Base-by-base conservation (phyloP, 2,113 vertebrate species). In the Psilopogon haemacephalus region DNA sequence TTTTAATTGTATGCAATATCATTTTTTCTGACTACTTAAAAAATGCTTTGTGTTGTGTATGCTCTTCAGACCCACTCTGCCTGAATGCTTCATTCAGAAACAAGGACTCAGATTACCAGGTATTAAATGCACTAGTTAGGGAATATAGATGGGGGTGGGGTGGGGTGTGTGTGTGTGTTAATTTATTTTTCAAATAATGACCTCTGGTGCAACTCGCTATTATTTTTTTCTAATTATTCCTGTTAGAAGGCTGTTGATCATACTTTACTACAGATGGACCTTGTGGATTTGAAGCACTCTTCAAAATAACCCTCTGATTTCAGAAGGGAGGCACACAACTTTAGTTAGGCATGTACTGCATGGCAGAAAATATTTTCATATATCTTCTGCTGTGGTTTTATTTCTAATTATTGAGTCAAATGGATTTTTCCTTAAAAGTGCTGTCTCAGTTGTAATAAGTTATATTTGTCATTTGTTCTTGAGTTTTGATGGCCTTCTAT, bases 111-210 rank as follows among this genome's bases (percentile, higher is more conserved):
- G 54, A 85, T 89, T 92, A 77, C 37, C 63, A 54, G 35, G 33
- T 40, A 86, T 65, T 64, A 90, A 89, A 78, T n/a, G 50, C 37
- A 77, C 27, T 48, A 64, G 30, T 69, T 32, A 65, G 28, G 44
- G 35, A 86, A 84, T 73, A 79, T 72, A 77, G 73, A 46, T 85
- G 55, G 67, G 67, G 50, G 44, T 69, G 37, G 17, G 16, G n/a
- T n/a, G n/a, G n/a, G n/a, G n/a, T n/a, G n/a, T n/a, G n/a, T n/a
- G n/a, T n/a, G n/a, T n/a, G 3, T 13, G 76, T 74, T n/a, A 80
- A 83, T 64, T 67, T 86, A 30, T 67, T 93, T 94, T 94, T 76
- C 74, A 74, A 86, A 86, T 76, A 89, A 87, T 76, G 50, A 73
- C 24, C 58, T 72, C 52, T 37, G 12, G 14, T 86, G 26, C 11